These are phyloP conservation scores for Chymomyza procnemis DNA, from an alignment of 2,888 invertebrate genomes.

Conservation along the genomic window DNA sequence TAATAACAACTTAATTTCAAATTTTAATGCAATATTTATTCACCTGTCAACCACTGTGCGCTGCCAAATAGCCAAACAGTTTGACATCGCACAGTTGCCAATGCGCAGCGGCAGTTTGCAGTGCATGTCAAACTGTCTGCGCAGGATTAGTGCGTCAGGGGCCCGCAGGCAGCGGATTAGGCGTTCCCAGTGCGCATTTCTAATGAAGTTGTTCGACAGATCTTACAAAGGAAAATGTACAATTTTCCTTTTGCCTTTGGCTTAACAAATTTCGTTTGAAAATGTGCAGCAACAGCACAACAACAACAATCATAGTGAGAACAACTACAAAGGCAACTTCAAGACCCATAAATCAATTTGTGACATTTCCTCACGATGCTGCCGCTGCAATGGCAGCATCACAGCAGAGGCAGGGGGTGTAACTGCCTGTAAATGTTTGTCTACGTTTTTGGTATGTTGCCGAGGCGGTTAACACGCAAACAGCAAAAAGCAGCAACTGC, in stretches of 20 bases:
- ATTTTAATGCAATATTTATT: background rate
- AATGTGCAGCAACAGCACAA: background rate
- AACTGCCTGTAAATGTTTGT: background rate
- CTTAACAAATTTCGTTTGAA: background rate
- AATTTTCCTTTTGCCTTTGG: constrained; percentile 9
- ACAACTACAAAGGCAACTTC: constrained; percentile 29
- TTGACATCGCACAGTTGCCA: background rate
- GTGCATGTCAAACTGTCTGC: constrained; percentile 46
- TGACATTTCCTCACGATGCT: constrained; percentile 66
- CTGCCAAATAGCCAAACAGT: background rate
- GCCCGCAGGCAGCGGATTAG: background rate
- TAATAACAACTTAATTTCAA: too few relatives aligned
- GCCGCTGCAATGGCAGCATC: background rate
- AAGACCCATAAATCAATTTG: constrained; percentile 67
- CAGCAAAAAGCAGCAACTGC: constrained; percentile 20
- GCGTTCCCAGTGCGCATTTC: constrained; percentile 51
- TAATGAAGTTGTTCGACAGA: constrained; percentile 59
- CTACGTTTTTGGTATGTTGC: constrained; percentile 21
- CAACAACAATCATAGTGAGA: background rate
- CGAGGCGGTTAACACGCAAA: constrained; percentile 20
- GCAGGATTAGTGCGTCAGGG: background rate
- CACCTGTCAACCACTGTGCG: background rate
- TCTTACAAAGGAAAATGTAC: constrained; percentile 1
- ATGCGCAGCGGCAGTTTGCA: background rate
- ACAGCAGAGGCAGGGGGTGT: background rate